A percentile compares a stretch with the other conserved stretches of the same genome.
Conservation (phyloP, 2,797 vertebrate genomes). For the Acanthopagrus latus region DNA sequence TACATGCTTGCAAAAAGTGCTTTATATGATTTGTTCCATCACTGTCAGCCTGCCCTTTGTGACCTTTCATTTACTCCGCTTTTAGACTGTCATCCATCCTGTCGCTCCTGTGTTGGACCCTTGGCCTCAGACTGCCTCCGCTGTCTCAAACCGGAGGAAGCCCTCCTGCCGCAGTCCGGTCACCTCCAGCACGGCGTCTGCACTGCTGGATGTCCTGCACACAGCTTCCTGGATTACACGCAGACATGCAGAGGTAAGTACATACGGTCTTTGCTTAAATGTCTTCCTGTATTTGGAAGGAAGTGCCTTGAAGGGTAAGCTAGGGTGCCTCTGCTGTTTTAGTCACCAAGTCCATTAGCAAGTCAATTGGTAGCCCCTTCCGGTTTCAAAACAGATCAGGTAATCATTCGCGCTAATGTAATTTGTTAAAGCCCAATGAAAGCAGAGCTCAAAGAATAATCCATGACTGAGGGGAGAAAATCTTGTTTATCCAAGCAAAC, state of each 20-base stretch:
- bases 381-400: not conserved
- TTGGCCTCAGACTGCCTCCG: constrained; percentile 83
- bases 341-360: not conserved
- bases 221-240: constrained; percentile 80
- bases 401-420: not conserved
- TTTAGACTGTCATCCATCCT: constrained; percentile 91
- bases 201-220: constrained; percentile 80
- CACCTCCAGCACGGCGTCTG: constrained; percentile 83
- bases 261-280: accelerated
- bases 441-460: not conserved
- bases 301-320: too few relatives aligned
- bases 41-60: not conserved
- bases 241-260: constrained; percentile 88
- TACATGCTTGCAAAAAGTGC: not conserved
- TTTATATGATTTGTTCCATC: not conserved
- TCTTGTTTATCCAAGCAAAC: not conserved
- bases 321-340: not conserved
- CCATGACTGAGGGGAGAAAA: not conserved
- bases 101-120: constrained; percentile 89
- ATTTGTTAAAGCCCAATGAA: not conserved
- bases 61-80: not conserved
- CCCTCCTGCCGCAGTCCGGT: constrained; percentile 76
- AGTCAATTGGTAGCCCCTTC: not conserved
- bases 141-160: constrained; percentile 85
- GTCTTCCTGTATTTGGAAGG: not conserved